Evolutionary conservation across 2,888 invertebrate genomes (phyloP).

Genomic region (Heliconius erato): DNA sequence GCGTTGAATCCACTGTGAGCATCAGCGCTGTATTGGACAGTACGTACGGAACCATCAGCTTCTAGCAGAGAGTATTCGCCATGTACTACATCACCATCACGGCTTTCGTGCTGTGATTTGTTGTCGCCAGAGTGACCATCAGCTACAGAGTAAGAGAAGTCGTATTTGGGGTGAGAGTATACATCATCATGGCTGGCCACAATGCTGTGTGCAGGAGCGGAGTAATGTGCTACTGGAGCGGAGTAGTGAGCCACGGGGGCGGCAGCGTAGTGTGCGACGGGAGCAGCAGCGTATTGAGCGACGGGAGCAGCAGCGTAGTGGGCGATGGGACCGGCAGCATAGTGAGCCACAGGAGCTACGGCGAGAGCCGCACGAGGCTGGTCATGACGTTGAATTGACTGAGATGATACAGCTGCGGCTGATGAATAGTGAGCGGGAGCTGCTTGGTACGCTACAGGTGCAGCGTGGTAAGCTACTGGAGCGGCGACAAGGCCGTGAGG

Average conservation of each 20-base stretch:
- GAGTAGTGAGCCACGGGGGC: background rate
- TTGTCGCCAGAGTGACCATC: conserved; percentile 85
- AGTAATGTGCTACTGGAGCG: conserved; percentile 34
- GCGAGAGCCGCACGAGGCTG: conserved; percentile 60
- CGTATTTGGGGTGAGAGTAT: conserved; percentile 83
- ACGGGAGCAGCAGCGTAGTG: conserved; percentile 58
- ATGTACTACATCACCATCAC: conserved; percentile 62
- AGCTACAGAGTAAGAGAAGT: conserved; percentile 85
- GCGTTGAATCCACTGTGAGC: conserved; percentile 81
- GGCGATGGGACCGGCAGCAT: conserved; percentile 57
- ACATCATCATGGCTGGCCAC: conserved; percentile 61
- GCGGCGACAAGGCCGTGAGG: conserved; percentile 57
- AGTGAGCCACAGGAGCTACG: conserved; percentile 59
- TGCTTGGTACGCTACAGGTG: conserved; percentile 57
- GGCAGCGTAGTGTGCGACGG: conserved; percentile 56
- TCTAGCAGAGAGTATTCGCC: conserved; percentile 83
- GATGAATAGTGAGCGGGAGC: conserved; percentile 58
- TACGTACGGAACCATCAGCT: conserved; percentile 84
- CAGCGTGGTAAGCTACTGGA: conserved; percentile 60
- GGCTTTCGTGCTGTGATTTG: conserved; percentile 74
- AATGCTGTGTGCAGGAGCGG: conserved; percentile 69
- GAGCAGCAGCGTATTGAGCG: conserved; percentile 57
- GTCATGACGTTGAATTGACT: conserved; percentile 74
- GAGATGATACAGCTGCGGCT: conserved; percentile 63
- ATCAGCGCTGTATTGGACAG: conserved; percentile 84